Conservation (phyloP, 2,113 vertebrate genomes). For the Tautogolabrus adspersus region DNA sequence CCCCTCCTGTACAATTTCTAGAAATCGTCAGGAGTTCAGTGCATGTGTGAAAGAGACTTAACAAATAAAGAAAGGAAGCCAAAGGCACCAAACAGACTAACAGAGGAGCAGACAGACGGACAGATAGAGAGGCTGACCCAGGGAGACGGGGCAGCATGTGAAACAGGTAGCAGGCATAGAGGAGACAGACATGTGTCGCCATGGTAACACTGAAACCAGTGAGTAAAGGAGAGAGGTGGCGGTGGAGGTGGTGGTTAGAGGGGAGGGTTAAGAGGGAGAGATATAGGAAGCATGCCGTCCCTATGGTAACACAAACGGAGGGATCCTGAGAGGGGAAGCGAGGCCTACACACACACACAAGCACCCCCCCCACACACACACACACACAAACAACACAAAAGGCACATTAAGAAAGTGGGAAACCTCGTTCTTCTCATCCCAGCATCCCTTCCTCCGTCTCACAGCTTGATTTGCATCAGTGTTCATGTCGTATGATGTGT, state of each 20-base stretch:
- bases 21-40: too few species aligned
- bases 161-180: slow-evolving; percentile 77
- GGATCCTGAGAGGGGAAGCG: slow-evolving; percentile 73
- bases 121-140: slow-evolving; percentile 45
- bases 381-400: slow-evolving; percentile 66
- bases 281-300: slow-evolving; percentile 77
- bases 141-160: slow-evolving; percentile 60
- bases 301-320: slow-evolving; percentile 82
- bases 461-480: slow-evolving; percentile 37
- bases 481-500: slow-evolving; percentile 45
- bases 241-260: slow-evolving; percentile 7
- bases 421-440: slow-evolving; percentile 48
- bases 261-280: slow-evolving; percentile 40
- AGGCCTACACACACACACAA: slow-evolving; percentile 42
- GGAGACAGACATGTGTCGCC: slow-evolving; percentile 78
- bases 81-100: slow-evolving; percentile 25
- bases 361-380: slow-evolving; percentile 47
- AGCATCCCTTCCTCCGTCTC: slow-evolving; percentile 26
- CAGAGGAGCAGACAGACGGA: neutral
- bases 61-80: slow-evolving; percentile 43
- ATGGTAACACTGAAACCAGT: slow-evolving; percentile 77
- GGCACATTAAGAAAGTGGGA: slow-evolving; percentile 74
- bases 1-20: too few species aligned
- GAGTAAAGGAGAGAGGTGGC: slow-evolving; percentile 43
- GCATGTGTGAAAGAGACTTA: neutral